Evolutionary conservation across 2,113 vertebrate genomes (phyloP).

Genomic region (Mus spicilegus): DNA sequence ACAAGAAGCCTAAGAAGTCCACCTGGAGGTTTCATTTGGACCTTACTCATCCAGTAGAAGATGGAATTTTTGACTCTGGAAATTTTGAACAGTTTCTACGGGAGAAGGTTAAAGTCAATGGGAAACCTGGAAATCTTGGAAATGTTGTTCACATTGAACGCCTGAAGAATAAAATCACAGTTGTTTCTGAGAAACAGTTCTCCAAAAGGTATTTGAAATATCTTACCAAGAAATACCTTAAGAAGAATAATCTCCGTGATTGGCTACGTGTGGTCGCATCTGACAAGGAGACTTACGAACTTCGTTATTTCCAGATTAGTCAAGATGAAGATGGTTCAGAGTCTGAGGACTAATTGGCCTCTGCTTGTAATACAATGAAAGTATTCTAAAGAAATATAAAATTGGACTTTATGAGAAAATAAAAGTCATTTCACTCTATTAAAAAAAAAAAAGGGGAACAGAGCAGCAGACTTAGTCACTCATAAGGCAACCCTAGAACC

Average conservation of each 20-base stretch:
- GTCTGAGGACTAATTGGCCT: constrained; percentile 89
- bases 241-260: constrained; percentile 98
- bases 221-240: too few species aligned
- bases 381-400: constrained; percentile 69
- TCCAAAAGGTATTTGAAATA: constrained; percentile 97
- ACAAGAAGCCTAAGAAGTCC: too few species aligned
- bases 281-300: constrained; percentile 96
- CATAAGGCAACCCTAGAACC: background rate
- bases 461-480: background rate
- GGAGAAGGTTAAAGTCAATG: too few species aligned
- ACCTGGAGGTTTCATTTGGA: too few species aligned
- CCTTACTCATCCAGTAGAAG: too few species aligned
- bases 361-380: background rate
- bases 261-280: constrained; percentile 97
- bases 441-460: background rate
- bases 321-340: constrained; percentile 96
- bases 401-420: constrained; percentile 82
- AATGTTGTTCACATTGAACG: too few species aligned
- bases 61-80: too few species aligned
- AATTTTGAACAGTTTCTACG: too few species aligned
- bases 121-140: too few species aligned
- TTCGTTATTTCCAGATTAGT: constrained; percentile 99
- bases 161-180: too few species aligned
- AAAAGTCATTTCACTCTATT: constrained; percentile 76
- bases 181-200: constrained; percentile 80